Evolutionary conservation across 1,140 invertebrate species (phyloP).

Genomic region (Fopius arisanus): DNA sequence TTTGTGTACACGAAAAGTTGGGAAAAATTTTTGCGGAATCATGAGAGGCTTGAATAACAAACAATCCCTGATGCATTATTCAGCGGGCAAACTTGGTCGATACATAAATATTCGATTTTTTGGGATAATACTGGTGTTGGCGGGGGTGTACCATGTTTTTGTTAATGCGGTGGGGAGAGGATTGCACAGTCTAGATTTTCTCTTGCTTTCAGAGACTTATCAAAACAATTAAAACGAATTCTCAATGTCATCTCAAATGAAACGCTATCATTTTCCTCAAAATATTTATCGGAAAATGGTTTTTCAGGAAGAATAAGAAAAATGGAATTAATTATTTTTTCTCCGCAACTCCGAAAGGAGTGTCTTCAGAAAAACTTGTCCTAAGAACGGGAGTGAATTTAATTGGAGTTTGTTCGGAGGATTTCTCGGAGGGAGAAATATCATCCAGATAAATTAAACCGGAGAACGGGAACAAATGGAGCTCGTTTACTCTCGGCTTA

Average conservation of each 20-base stretch:
- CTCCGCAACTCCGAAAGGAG: no score
- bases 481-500: neutral
- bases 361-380: no score
- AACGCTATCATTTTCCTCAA: no score
- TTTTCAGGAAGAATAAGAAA: no score
- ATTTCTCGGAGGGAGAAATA: neutral
- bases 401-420: neutral
- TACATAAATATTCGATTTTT: constrained; percentile 17
- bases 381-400: neutral
- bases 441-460: neutral
- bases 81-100: constrained; percentile 17
- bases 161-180: neutral
- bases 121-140: neutral
- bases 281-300: no score
- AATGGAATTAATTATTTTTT: no score
- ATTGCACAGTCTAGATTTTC: no score
- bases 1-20: constrained; percentile 1
- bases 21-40: neutral
- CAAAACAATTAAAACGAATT: no score
- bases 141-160: neutral
- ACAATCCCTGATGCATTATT: constrained; percentile 28
- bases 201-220: neutral
- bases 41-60: constrained; percentile 32
- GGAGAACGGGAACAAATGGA: neutral
- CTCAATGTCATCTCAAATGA: no score